Conservation (phyloP, 2,113 vertebrate species). For the Mesoclemmys tuberculata region DNA sequence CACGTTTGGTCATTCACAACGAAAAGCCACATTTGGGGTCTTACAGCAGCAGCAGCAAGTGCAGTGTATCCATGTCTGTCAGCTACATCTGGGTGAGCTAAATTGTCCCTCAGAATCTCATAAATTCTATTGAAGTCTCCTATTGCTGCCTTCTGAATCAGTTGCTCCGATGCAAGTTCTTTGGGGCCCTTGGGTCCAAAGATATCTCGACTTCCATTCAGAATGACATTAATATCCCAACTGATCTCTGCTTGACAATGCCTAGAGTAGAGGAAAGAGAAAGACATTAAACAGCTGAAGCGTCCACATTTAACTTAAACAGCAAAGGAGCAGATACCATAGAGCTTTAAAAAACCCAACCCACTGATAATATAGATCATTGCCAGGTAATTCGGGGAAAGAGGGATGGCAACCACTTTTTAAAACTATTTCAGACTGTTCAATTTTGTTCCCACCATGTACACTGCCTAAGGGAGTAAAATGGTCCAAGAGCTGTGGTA, state of each 20-base stretch:
- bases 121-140: constrained; percentile 76
- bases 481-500: too few relatives aligned
- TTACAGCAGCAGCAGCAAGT: constrained; percentile 86
- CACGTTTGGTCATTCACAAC: not conserved
- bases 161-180: constrained; percentile 78
- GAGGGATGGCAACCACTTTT: not conserved
- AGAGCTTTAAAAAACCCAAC: not conserved
- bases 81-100: constrained; percentile 80
- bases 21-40: not conserved
- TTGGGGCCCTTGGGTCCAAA: constrained; percentile 81
- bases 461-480: not conserved
- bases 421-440: not conserved
- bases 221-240: constrained; percentile 79
- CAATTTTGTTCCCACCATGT: not conserved
- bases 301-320: constrained; percentile 32
- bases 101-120: constrained; percentile 67
- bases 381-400: not conserved
- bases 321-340: not conserved
- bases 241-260: constrained; percentile 21
- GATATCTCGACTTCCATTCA: constrained; percentile 69
- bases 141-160: constrained; percentile 79
- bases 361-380: not conserved
- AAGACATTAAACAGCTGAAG: not conserved
- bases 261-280: constrained; percentile 37
- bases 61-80: constrained; percentile 82